These are phyloP conservation scores for Molothrus aeneus DNA, from an alignment of 2,797 vertebrate genomes.

Conservation along the genomic window DNA sequence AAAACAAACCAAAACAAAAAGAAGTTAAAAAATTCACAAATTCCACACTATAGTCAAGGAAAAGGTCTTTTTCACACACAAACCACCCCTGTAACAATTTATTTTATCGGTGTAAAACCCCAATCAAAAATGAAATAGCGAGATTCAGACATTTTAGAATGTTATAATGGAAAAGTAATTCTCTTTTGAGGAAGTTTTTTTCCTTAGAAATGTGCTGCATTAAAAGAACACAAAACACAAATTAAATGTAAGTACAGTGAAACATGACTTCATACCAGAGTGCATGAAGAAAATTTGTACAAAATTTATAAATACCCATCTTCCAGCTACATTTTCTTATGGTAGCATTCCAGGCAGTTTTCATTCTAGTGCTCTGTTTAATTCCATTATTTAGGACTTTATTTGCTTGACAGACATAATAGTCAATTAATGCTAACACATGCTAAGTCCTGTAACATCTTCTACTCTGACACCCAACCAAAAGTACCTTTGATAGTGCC, in stretches of 20 bases:
- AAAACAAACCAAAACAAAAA: neutral
- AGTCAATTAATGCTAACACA: constrained; percentile 42
- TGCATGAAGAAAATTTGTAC: neutral
- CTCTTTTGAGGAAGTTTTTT: neutral
- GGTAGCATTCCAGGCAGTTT: neutral
- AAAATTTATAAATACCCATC: neutral
- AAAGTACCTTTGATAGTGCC: constrained; percentile 31
- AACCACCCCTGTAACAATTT: neutral
- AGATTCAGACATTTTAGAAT: neutral
- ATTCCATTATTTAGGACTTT: constrained; percentile 7
- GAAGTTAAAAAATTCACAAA: neutral
- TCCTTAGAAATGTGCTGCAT: neutral
- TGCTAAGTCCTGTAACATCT: constrained; percentile 20
- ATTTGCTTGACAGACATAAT: constrained; percentile 16
- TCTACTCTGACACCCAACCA: neutral
- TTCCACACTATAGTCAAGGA: neutral
- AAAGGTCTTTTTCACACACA: neutral
- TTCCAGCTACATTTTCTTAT: neutral
- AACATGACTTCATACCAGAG: neutral
- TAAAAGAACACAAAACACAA: neutral
- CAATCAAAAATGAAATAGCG: neutral
- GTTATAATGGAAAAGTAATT: neutral
- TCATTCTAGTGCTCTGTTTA: neutral
- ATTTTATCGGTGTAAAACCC: neutral
- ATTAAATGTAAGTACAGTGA: neutral